These are phyloP conservation scores for Paralichthys olivaceus DNA, from an alignment of 2,113 vertebrate species.

Conservation along the genomic window DNA sequence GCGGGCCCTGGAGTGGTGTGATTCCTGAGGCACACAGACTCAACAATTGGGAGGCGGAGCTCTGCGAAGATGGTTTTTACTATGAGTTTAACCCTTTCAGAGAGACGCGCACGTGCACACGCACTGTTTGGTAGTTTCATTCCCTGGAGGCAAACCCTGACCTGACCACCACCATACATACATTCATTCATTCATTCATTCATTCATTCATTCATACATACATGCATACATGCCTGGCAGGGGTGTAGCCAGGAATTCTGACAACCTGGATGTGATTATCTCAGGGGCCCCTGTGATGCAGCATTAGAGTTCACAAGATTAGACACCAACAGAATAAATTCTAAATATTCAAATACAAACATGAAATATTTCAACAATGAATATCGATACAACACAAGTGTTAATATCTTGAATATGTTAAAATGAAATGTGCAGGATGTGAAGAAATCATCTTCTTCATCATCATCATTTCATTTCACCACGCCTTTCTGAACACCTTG, in stretches of 20 bases:
- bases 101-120: not conserved
- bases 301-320: too few relatives aligned
- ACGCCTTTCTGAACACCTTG: too few relatives aligned
- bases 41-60: conserved; percentile 68
- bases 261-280: not conserved
- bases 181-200: too few relatives aligned
- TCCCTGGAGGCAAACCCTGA: not conserved
- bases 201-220: too few relatives aligned
- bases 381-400: not conserved
- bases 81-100: conserved; percentile 67
- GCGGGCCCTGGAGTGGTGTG: conserved; percentile 80
- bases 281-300: not conserved
- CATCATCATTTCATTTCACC: too few relatives aligned
- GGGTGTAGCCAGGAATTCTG: not conserved
- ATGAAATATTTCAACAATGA: not conserved
- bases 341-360: not conserved
- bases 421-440: too few relatives aligned
- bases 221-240: not conserved
- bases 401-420: not conserved
- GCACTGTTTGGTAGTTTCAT: conserved; percentile 9
- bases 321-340: too few relatives aligned
- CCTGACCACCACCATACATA: too few relatives aligned
- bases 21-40: conserved; percentile 70
- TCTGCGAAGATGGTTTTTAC: conserved; percentile 31
- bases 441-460: too few relatives aligned